Base-by-base conservation (phyloP, 2,113 vertebrate species). In the Laticauda laticaudata region DNA sequence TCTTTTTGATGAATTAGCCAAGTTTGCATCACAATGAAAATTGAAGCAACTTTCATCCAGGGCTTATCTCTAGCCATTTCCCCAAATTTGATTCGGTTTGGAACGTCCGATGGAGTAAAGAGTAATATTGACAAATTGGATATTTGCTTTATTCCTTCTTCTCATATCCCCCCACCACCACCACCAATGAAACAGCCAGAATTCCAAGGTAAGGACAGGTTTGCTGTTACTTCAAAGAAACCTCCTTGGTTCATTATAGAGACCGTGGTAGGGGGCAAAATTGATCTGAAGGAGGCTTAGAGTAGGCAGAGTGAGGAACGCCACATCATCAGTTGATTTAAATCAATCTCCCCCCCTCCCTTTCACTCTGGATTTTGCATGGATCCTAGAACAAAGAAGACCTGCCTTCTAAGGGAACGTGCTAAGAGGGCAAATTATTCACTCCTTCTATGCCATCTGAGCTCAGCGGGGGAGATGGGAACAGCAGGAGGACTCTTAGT, bases 361-460 rank as follows among this genome's bases (percentile, higher is more conserved):
- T 59, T 24, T 59, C 21, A 0, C 93, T 94, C 93, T 96, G 93
- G 89, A 94, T 96, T 96, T 96, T 95, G 7, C 1, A 0, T 88
- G 93, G 88, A 93, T 92, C 94, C 93, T 88, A 88, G 94, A 90
- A 45, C 92, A 94, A 94, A 94, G 96, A 94, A 96, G 91, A 91
- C 94, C 93, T 95, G 94, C 95, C 95, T 93, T 96, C 11, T 0
- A 94, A 95, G 95, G 95, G 94, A 97, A 97, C 96, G 96, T 97
- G 96, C 95, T 96, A 97, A 97, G 95, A 97, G 97, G 96, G 96
- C 97, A 96, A 96, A 96, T 97, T 97, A 95, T 94, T 96, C 95
- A 96, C 95, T 97, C 96, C 96, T 94, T 94, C 88, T 93, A 20
- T 96, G 92, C 96, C 94, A 94, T 96, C 96, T 94, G 94, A 89